These are phyloP conservation scores for Tetheella fluctuosa DNA, from an alignment of 2,888 invertebrate species.

Conservation along the genomic window DNA sequence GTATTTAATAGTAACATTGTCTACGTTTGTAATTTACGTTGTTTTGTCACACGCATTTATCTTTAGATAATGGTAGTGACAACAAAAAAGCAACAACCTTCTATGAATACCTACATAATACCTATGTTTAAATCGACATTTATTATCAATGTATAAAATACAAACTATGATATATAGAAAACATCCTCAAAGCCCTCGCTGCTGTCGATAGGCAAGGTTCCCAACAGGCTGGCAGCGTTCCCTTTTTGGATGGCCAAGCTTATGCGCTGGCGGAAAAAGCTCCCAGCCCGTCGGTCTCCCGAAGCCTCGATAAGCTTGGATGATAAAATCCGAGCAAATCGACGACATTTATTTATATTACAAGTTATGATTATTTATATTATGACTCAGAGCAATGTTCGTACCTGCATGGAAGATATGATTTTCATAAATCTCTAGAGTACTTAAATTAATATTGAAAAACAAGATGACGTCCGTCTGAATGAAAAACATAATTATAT, in stretches of 20 bases:
- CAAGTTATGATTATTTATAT: not conserved
- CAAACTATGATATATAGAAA: too few relatives aligned
- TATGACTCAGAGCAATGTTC: not conserved
- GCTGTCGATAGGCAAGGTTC: too few relatives aligned
- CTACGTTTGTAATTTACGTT: not conserved
- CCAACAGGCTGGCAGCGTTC: too few relatives aligned
- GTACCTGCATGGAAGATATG: not conserved
- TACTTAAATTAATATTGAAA: not conserved
- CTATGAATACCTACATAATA: not conserved
- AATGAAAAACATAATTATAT: not conserved
- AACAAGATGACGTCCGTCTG: not conserved
- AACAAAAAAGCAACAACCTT: not conserved
- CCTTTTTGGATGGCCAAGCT: too few relatives aligned
- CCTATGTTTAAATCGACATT: not conserved
- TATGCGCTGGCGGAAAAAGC: too few relatives aligned
- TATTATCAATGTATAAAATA: not conserved
- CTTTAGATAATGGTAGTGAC: not conserved
- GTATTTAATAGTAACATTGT: too few relatives aligned
- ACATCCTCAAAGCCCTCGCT: too few relatives aligned
- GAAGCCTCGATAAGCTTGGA: too few relatives aligned
- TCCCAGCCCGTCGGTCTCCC: too few relatives aligned
- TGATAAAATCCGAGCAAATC: too few relatives aligned
- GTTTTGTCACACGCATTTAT: not conserved
- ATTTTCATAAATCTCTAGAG: not conserved
- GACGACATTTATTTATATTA: not conserved